Percentiles rank a stretch among this genome's conserved stretches.
Conservation (phyloP, 1,140 invertebrate genomes). For the Centruroides sculpturatus region DNA sequence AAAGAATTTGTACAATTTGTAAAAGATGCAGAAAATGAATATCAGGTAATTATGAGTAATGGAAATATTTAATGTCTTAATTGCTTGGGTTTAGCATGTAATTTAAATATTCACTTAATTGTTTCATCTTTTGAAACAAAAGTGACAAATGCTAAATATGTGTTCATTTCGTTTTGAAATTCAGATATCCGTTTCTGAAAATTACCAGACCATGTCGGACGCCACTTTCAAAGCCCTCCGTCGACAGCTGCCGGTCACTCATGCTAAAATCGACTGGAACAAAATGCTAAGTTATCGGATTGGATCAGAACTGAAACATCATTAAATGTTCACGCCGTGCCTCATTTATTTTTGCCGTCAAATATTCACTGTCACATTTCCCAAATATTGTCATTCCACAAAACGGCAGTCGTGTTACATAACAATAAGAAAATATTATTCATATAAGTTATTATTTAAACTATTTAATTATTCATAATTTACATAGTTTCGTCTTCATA, state of each 20-base stretch:
- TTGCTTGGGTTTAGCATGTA: not conserved
- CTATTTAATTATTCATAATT: too few relatives aligned
- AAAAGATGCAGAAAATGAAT: conserved; percentile 81
- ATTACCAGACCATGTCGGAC: conserved; percentile 98
- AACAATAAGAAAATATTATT: too few relatives aligned
- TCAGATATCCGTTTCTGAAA: conserved; percentile 77
- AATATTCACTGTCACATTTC: too few relatives aligned
- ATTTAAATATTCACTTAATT: not conserved
- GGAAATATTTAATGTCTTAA: not conserved
- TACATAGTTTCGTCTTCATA: too few relatives aligned
- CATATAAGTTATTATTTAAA: too few relatives aligned
- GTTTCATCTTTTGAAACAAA: not conserved
- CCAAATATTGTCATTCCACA: too few relatives aligned
- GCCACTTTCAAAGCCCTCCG: conserved; percentile 98
- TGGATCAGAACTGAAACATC: conserved; percentile 88
- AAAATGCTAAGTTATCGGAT: conserved; percentile 98
- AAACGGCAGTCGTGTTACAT: too few relatives aligned
- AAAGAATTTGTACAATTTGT: conserved; percentile 80
- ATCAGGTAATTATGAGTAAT: conserved; percentile 43
- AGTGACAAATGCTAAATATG: too few relatives aligned
- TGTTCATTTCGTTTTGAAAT: too few relatives aligned
- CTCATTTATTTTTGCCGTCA: too few relatives aligned
- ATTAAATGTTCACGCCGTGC: conserved; percentile 18
- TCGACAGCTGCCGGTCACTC: conserved; percentile 89
- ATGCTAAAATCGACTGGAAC: conserved; percentile 99